Evolutionary conservation across 2,797 vertebrate species (phyloP), one percentile per base, ranked within the genome.

Genomic region (Simalia tracyae): DNA sequence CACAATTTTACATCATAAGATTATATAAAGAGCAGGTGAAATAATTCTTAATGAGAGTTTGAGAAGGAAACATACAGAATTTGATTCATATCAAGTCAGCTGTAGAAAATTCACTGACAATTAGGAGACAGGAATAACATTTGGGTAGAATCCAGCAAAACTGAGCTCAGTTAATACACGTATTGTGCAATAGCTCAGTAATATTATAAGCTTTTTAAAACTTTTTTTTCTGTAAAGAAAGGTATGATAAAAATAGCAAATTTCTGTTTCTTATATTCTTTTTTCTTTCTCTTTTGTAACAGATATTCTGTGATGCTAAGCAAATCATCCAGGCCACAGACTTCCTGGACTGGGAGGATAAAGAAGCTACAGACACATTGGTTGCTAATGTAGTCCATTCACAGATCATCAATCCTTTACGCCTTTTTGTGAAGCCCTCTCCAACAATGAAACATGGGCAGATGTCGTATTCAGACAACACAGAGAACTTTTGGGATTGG

Each of bases 401-500:
- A 17, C 98, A 98, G 94, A 97, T 99, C 96, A 97, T 98, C 95
- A 99, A 98, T 95, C 98, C 99, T 87, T 96, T 99, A 92, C 99
- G 99, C 46, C 97, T 99, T 89, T 99, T 99, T 95, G 98, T 99
- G 92, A 98, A 97, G 92, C 98, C 98, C 92, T 98, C 98, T 93
- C 98, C 98, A 0, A 98, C 97, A 94, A 97, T 98, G 92, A 98
- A 98, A 96, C 97, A 98, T 1, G 98, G 97, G 96, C 98, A 99
- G 93, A 96, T 98, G 96, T 97, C 98, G 56, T 98, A 98, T 96
- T 97, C 99, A 0, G 98, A 99, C 97, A 99, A 97, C 97, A 98
- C 97, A 95, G 99, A 99, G 96, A 98, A 98, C 98, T 99, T 99
- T 95, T 99, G 99, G 99, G 98, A 99, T 97, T 99, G 99, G 99